Conservation (phyloP, 2,888 invertebrate genomes). For the Nineta flava region DNA sequence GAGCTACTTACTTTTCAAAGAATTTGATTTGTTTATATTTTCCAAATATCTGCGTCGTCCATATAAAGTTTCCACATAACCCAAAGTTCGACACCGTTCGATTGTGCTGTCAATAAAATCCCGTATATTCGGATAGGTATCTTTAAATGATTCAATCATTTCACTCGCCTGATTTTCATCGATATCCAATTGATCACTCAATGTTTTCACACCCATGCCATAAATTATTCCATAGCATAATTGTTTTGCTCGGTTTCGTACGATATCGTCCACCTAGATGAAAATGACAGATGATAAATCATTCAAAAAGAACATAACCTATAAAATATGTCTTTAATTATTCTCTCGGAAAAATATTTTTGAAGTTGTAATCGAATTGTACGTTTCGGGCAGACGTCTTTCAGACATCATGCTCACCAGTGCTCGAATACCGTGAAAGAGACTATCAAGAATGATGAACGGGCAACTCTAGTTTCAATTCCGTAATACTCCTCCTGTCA, state of each 20-base stretch:
- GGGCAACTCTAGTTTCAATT: too few species aligned
- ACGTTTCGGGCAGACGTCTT: too few species aligned
- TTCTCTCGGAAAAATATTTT: too few species aligned
- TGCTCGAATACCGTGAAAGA: too few species aligned
- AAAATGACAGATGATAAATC: not conserved
- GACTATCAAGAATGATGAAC: too few species aligned
- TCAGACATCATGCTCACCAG: too few species aligned
- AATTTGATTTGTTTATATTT: slow-evolving; percentile 38
- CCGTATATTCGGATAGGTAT: slow-evolving; percentile 53
- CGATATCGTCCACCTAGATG: slow-evolving; percentile 49
- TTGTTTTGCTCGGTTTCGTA: slow-evolving; percentile 79
- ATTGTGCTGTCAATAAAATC: slow-evolving; percentile 37
- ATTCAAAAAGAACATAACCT: not conserved
- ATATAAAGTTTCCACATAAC: slow-evolving; percentile 71
- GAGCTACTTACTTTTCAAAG: slow-evolving; percentile 43
- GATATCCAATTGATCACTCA: slow-evolving; percentile 65
- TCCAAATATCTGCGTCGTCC: slow-evolving; percentile 66
- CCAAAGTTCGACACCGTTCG: slow-evolving; percentile 45
- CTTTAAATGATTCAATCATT: slow-evolving; percentile 70
- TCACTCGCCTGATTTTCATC: slow-evolving; percentile 60
- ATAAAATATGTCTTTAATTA: too few species aligned
- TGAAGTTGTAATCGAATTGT: too few species aligned
- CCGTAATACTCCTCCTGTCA: too few species aligned
- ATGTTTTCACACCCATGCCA: slow-evolving; percentile 78
- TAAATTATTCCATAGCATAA: slow-evolving; percentile 95